Conservation (phyloP, 2,113 vertebrate genomes). For the Eudyptes chrysolophus region DNA sequence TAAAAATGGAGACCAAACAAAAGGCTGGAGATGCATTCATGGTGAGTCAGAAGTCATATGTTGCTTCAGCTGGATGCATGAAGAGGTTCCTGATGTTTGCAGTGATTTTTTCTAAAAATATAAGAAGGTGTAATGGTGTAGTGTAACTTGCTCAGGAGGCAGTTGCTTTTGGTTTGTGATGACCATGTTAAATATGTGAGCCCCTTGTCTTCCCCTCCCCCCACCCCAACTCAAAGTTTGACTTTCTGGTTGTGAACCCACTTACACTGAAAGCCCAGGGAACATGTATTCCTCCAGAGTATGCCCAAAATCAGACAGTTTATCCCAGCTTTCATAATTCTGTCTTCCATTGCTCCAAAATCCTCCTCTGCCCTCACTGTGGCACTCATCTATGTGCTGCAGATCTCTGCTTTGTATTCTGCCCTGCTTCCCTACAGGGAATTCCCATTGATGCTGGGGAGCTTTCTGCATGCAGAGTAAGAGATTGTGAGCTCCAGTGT, state of each 20-base stretch:
- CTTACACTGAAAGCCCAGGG: background rate
- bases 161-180: background rate
- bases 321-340: background rate
- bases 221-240: background rate
- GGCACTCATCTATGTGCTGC: background rate
- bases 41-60: rapidly evolving
- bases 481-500: background rate
- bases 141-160: background rate
- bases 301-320: background rate
- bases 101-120: background rate
- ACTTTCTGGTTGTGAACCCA: background rate
- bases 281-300: background rate
- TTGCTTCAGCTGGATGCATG: rapidly evolving
- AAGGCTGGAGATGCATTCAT: background rate
- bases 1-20: rapidly evolving
- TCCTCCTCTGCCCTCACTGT: background rate
- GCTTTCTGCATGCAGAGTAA: background rate
- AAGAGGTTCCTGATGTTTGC: background rate
- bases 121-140: too few species aligned
- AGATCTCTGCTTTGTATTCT: background rate
- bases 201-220: background rate
- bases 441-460: background rate
- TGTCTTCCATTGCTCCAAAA: background rate
- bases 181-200: background rate
- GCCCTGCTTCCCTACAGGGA: background rate